Evolutionary conservation across 1,140 invertebrate species (phyloP).

Genomic region (Liolophura sinensis): DNA sequence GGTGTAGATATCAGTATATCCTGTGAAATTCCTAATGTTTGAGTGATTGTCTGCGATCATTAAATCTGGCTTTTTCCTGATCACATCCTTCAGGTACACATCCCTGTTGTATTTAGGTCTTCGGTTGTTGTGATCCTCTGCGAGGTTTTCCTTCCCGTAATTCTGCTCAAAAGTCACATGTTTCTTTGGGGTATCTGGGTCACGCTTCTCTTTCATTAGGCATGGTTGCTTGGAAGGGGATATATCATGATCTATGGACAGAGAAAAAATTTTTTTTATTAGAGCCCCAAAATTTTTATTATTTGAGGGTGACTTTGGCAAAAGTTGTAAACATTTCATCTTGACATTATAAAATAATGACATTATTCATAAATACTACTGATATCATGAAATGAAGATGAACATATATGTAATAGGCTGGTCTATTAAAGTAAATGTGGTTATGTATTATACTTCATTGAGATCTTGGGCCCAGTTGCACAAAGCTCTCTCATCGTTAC

Average conservation of each 20-base stretch:
- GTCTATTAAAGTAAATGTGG: neutral
- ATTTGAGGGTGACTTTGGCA: neutral
- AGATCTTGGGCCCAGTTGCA: too few species aligned
- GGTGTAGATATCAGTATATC: constrained; percentile 30
- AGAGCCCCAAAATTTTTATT: neutral
- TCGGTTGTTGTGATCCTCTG: constrained; percentile 1
- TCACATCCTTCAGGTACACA: too few species aligned
- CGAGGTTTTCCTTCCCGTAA: constrained; percentile 46
- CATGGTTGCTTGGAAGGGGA: constrained; percentile 20
- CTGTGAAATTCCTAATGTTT: constrained; percentile 26
- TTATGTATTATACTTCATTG: neutral
- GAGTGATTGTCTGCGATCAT: too few species aligned
- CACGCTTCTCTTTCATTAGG: constrained; percentile 37
- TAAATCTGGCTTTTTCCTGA: too few species aligned
- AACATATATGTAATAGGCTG: neutral
- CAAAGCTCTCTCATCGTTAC: too few species aligned
- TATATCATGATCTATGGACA: too few species aligned
- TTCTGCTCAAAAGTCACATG: constrained; percentile 46
- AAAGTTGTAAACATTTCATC: neutral
- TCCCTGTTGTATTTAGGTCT: too few species aligned
- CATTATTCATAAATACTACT: neutral
- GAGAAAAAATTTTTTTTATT: too few species aligned
- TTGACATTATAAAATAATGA: constrained; percentile 1
- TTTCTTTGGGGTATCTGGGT: constrained; percentile 45
- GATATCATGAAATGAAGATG: neutral